Evolutionary conservation across 2,888 invertebrate genomes (phyloP).

Genomic region (Morpho deidamia): DNA sequence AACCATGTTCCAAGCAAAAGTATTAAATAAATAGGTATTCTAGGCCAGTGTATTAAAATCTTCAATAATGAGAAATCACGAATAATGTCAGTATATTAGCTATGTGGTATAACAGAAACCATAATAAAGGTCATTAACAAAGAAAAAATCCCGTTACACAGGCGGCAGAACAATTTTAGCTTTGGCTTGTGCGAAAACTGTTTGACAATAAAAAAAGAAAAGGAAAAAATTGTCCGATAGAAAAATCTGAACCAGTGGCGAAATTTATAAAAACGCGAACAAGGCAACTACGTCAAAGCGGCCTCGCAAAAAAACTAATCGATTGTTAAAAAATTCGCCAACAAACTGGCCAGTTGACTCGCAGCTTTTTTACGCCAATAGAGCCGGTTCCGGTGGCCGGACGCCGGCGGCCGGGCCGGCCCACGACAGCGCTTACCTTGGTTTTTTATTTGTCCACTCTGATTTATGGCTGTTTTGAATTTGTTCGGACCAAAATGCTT

Average conservation of each 20-base stretch:
- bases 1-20: too few species aligned
- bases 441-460: slow-evolving; percentile 72
- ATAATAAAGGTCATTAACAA: too few species aligned
- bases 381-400: slow-evolving; percentile 63
- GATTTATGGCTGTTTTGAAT: slow-evolving; percentile 76
- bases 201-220: slow-evolving; percentile 17
- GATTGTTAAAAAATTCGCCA: slow-evolving; percentile 56
- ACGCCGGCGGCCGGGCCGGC: slow-evolving; percentile 53
- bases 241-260: slow-evolving; percentile 25
- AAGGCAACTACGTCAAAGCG: slow-evolving; percentile 35
- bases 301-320: slow-evolving; percentile 55
- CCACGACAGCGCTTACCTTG: slow-evolving; percentile 76
- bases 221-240: slow-evolving; percentile 14
- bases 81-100: too few species aligned
- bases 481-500: slow-evolving; percentile 64
- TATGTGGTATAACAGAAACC: too few species aligned
- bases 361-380: slow-evolving; percentile 70
- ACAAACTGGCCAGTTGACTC: slow-evolving; percentile 64
- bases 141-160: too few species aligned
- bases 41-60: too few species aligned
- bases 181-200: slow-evolving; percentile 15
- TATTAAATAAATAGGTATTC: too few species aligned
- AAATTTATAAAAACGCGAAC: slow-evolving; percentile 32
- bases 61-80: too few species aligned
- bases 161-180: neutral